Base-by-base conservation (phyloP, 2,113 vertebrate genomes). In the Brachyhypopomus gauderio region DNA sequence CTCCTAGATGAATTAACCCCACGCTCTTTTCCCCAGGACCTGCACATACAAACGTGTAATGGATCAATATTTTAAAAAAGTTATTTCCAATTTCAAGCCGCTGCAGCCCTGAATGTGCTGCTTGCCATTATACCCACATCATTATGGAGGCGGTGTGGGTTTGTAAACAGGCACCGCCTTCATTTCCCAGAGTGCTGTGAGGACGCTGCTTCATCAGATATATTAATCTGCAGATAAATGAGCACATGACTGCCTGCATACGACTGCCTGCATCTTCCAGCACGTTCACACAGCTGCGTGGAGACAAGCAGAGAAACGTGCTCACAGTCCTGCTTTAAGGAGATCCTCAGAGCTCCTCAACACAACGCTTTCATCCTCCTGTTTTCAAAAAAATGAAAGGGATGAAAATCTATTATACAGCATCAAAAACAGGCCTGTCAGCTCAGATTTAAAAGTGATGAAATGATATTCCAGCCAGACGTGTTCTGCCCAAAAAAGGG, bases 81-180 rank as follows among this genome's bases (percentile, higher is more conserved):
- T 48, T 27, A 56, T 52, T 56, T 48, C 48, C 22, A 73, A 73
- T 55, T 73, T 73, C 71, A 73, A 56, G 71, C 71, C n/a, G 8
- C 27, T 55, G 41, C 25, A 55, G 71, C 45, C 55, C 45, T 73
- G 20, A 25, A 38, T 71, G 34, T 23, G 38, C 41, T 71, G 19
- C 34, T 48, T 19, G 41, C 38, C 25, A 22, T 55, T 52, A 73
- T 27, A 55, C 52, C 71, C 71, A 5, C 12, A 19, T 66, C 63
- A 66, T 30, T 66, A 66, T 27, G 27, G 25, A 66, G 14, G 2
- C 62, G 25, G n/a, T 11, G 5, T 27, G 62, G 62, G 16, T 27
- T 9, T 64, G 62, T 64, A 64, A 64, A 64, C 62, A 64, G 27
- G 62, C 62, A 11, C 12, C 4, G 27, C 12, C 63, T 16, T 30